Base-by-base conservation (phyloP, 1,140 invertebrate species). In the Lepidurus couesii region DNA sequence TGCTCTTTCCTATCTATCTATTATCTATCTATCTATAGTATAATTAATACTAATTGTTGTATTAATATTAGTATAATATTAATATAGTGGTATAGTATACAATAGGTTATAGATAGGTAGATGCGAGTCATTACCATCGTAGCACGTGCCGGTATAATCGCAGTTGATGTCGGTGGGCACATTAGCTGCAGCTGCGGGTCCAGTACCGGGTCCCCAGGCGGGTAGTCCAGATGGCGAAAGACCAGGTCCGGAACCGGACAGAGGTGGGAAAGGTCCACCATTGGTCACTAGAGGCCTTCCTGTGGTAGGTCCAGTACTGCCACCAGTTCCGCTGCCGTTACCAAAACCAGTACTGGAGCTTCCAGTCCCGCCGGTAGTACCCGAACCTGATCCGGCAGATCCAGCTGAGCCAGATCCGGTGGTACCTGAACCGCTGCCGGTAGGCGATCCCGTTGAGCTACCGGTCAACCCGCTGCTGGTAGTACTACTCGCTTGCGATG, bases 71-170 rank as follows among this genome's bases (percentile, higher is more conserved):
- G 24, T 24, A 24, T 24, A 24, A 24, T 24, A 24, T 75, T 34
- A 79, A 65, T n/a, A 77, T 26, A 26, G 1, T 26, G 1, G 26
- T 26, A 8, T 74, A 77, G 74, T 24, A 21, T 16, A 24, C 10
- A 80, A 65, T 80, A 45, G 77, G 74, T 44, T 79, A 76, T 75
- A 75, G 74, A 77, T 75, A 74, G n/a, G 74, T 7, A 44, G 16
- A 0, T 42, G 53, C 2, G 44, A 76, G 16, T 65, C 80, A 82
- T 86, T 87, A 97, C 95, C 95, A 86, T 97, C 94, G 82, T 97
- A 97, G 83, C 95, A 97, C 77, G 95, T 95, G 82, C 95, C 95
- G 44, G 94, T 96, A 82, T 95, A 94, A 85, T 97, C 95, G 83
- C 95, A 97, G 85, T 96, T 95, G 16, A 92, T 90, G 82, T 93